These are phyloP conservation scores for Caenorhabditis doughertyi DNA, from an alignment of 2,888 invertebrate genomes.

Conservation along the genomic window DNA sequence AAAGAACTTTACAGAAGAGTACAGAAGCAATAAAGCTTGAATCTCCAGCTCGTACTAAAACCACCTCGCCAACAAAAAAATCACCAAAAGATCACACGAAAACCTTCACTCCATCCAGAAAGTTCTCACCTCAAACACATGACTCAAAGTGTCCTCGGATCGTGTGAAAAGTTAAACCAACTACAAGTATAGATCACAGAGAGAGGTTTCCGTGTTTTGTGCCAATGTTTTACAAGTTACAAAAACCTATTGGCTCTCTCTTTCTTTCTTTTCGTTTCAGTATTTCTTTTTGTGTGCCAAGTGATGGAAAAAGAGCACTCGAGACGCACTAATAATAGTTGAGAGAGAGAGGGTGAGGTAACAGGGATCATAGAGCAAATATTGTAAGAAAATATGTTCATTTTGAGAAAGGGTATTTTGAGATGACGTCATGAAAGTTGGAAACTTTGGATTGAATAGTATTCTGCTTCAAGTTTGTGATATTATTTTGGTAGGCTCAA, in stretches of 20 bases:
- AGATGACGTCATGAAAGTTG: not conserved
- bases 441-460: too few relatives aligned
- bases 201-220: conserved; percentile 6
- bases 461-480: too few relatives aligned
- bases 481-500: too few relatives aligned
- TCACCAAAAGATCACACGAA: not conserved
- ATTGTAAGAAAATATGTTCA: not conserved
- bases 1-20: too few relatives aligned
- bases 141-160: conserved; percentile 16
- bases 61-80: too few relatives aligned
- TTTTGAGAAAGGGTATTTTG: not conserved
- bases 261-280: too few relatives aligned
- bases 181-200: too few relatives aligned
- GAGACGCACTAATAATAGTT: conserved; percentile 11
- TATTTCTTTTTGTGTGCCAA: conserved; percentile 6
- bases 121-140: not conserved
- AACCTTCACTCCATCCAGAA: not conserved
- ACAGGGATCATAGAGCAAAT: conserved; percentile 25
- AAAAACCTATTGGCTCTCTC: not conserved
- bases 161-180: conserved; percentile 14
- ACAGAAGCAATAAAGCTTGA: too few relatives aligned
- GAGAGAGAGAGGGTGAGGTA: not conserved
- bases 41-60: too few relatives aligned
- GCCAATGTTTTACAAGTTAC: conserved; percentile 14
- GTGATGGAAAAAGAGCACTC: conserved; percentile 9